phyloP scores from a whole-genome alignment of 2,113 vertebrate genomes.

The Amphiprion percula region DNA sequence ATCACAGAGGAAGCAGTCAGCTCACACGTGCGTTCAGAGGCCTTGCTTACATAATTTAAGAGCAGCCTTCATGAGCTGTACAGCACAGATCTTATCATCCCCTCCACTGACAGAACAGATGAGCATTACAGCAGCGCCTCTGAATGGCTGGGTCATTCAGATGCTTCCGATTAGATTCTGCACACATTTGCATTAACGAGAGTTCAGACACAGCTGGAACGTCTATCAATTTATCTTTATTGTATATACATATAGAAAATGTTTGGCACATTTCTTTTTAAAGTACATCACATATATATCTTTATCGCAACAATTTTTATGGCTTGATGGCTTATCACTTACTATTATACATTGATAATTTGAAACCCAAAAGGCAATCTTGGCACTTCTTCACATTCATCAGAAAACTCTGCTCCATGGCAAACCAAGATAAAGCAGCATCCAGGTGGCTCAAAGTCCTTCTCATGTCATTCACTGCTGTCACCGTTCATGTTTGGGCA shows the following conservation, averaged over 20 bases:
- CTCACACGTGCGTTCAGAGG: background rate
- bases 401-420: conserved; percentile 43
- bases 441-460: conserved; percentile 17
- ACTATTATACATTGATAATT: conserved; percentile 50
- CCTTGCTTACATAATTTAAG: conserved; percentile 40
- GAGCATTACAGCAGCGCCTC: background rate
- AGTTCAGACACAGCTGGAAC: background rate
- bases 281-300: conserved; percentile 52
- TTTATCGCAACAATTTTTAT: conserved; percentile 45
- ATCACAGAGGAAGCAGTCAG: conserved; percentile 12
- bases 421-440: conserved; percentile 17
- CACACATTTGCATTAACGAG: conserved; percentile 6
- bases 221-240: conserved; percentile 74
- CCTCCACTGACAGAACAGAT: conserved; percentile 4
- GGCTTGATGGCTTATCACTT: conserved; percentile 45
- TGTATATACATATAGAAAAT: conserved; percentile 77
- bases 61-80: conserved; percentile 17
- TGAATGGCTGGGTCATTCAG: background rate
- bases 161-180: no score
- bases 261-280: conserved; percentile 73
- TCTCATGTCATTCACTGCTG: background rate
- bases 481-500: conserved; percentile 93
- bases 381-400: conserved; percentile 73
- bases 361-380: conserved; percentile 64
- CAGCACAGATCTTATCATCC: conserved; percentile 2